Evolutionary conservation across 2,113 vertebrate genomes (phyloP).

Genomic region (Lepus timidus): DNA sequence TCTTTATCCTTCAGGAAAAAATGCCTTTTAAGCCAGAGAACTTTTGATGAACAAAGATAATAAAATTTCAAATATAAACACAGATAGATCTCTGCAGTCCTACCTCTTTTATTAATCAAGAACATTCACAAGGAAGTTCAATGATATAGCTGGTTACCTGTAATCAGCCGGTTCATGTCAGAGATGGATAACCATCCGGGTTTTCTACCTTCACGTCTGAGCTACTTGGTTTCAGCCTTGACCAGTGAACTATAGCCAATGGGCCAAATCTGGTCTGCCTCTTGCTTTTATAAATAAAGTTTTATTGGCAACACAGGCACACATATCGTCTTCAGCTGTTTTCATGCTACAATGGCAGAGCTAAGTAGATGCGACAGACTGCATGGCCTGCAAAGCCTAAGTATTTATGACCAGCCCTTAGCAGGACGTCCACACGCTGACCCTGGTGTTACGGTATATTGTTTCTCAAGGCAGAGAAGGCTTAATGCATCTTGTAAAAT

Average conservation of each 20-base stretch:
- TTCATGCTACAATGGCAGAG: constrained; percentile 19
- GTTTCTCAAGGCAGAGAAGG: constrained; percentile 20
- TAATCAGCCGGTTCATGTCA: neutral
- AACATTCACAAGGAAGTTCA: constrained; percentile 22
- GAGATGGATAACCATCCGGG: neutral
- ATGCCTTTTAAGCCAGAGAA: constrained; percentile 1
- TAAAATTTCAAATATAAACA: constrained; percentile 9
- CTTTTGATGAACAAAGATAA: neutral
- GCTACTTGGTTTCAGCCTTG: neutral
- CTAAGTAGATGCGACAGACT: neutral
- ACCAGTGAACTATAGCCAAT: neutral
- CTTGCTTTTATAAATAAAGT: neutral
- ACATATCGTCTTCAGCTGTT: neutral
- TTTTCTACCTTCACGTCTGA: constrained; percentile 12
- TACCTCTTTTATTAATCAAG: constrained; percentile 1
- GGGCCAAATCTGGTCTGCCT: neutral
- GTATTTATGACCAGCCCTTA: neutral
- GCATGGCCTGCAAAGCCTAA: neutral
- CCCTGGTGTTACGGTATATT: neutral
- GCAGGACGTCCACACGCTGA: neutral
- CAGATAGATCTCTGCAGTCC: neutral
- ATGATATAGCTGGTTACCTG: neutral
- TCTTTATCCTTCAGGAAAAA: constrained; percentile 43
- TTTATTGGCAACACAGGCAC: neutral
- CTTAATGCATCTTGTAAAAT: constrained; percentile 24